Evolutionary conservation across 2,113 vertebrate species (phyloP).

Genomic region (Bujurquina vittata): DNA sequence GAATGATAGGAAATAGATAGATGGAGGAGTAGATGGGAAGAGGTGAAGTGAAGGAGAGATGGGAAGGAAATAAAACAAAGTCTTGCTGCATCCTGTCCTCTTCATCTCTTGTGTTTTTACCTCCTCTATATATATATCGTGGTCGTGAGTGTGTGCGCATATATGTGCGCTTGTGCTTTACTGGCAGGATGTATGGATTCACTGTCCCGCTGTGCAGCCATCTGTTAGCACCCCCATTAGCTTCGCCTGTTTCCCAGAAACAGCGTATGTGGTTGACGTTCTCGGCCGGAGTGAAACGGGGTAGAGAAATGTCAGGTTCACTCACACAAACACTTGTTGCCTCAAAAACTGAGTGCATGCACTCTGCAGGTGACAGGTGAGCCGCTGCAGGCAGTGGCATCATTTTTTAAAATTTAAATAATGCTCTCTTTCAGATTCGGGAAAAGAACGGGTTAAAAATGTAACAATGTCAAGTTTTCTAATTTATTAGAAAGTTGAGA

Average conservation of each 20-base stretch:
- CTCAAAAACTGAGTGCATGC: rapidly evolving
- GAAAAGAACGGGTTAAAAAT: no score
- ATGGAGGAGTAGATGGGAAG: background rate
- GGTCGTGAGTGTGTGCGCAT: background rate
- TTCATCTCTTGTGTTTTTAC: background rate
- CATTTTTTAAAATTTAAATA: no score
- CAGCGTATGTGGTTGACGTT: background rate
- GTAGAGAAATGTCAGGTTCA: background rate
- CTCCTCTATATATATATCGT: background rate
- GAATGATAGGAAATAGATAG: background rate
- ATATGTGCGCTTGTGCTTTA: constrained; percentile 17
- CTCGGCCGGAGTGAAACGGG: background rate
- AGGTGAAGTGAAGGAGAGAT: background rate
- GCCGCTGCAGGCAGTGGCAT: no score
- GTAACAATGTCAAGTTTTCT: no score
- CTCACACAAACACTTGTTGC: background rate
- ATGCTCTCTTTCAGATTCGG: no score
- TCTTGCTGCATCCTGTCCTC: background rate
- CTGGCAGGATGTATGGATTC: constrained; percentile 23
- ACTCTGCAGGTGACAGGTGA: background rate
- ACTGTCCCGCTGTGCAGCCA: constrained; percentile 50
- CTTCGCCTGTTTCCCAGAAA: constrained; percentile 1
- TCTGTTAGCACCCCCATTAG: constrained; percentile 37
- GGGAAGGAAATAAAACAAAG: background rate
- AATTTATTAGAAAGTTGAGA: no score